Evolutionary conservation across 2,797 vertebrate species (phyloP), one percentile per base, ranked within the genome.

Genomic region (Sebastiscus albofasciatus): DNA sequence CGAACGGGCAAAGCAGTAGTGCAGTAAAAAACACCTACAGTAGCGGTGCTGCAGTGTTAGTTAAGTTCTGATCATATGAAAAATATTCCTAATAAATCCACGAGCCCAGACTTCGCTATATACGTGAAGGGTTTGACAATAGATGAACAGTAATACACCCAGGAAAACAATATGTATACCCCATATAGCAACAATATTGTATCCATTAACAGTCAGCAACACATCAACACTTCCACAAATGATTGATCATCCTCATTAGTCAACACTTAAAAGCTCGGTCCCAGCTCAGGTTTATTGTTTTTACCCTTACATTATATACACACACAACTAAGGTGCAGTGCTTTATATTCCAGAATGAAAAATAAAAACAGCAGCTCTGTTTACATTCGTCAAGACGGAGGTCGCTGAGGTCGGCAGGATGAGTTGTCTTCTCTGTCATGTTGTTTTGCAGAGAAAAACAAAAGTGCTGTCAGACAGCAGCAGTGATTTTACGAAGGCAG

Each of bases 401-500:
- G 77, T 68, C 59, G 58, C 55, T 42, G 75, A 76, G 85, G 86
- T 93, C 89, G 86, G 55, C 74, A 69, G 75, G 70, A 82, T 73
- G 85, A 74, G 52, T 80, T 66, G 81, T 80, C 78, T 88, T 77
- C 55, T 56, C 85, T 87, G 76, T 80, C 88, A 81, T 82, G 65
- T 84, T 91, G 80, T 87, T 85, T 11, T 88, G 72, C 66, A 67
- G 70, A 68, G 77, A 73, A 75, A 79, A 85, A 68, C 59, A 84
- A 76, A 80, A 75, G 46, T 55, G 71, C 77, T 78, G 80, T 90
- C 89, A 89, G 66, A 88, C 77, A 83, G 65, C 68, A 86, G 80
- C 77, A 68, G 67, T 55, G 80, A 64, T 80, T 78, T 83, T 77
- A 16, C 7, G 2, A 27, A 88, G 64, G 77, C 91, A 94, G 92